These are phyloP conservation scores for Mesochorus sp. DNA, from an alignment of 2,888 invertebrate genomes.

Conservation along the genomic window DNA sequence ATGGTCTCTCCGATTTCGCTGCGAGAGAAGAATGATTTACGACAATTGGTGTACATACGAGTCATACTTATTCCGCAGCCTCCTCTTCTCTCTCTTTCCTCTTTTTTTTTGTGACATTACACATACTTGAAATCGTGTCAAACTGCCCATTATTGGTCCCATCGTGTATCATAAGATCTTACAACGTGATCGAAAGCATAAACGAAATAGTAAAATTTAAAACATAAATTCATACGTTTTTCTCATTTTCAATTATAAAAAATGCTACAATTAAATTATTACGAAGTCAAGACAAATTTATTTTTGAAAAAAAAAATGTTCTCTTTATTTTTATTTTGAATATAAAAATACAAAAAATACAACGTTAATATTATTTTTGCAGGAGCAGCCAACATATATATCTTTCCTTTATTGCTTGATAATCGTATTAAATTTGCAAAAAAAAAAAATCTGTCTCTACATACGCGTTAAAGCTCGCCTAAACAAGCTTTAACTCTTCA, in stretches of 20 bases:
- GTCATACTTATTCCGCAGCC: slow-evolving; percentile 2
- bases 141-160: slow-evolving; percentile 12
- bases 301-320: no score
- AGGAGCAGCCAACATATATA: no score
- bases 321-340: no score
- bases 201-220: background rate
- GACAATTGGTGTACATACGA: slow-evolving; percentile 31
- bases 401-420: no score
- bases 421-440: no score
- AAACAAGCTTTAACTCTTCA: slow-evolving; percentile 13
- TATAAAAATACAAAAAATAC: no score
- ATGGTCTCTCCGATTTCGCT: slow-evolving; percentile 13
- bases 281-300: no score
- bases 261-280: no score
- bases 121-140: slow-evolving; percentile 31
- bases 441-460: background rate
- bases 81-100: background rate
- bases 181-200: no score
- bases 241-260: no score
- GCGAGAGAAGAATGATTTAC: slow-evolving; percentile 54
- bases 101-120: slow-evolving; percentile 17
- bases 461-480: background rate
- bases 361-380: no score
- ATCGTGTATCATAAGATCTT: background rate
- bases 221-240: background rate